These are phyloP conservation scores for Mobula birostris DNA, from an alignment of 2,113 vertebrate species.

Conservation along the genomic window DNA sequence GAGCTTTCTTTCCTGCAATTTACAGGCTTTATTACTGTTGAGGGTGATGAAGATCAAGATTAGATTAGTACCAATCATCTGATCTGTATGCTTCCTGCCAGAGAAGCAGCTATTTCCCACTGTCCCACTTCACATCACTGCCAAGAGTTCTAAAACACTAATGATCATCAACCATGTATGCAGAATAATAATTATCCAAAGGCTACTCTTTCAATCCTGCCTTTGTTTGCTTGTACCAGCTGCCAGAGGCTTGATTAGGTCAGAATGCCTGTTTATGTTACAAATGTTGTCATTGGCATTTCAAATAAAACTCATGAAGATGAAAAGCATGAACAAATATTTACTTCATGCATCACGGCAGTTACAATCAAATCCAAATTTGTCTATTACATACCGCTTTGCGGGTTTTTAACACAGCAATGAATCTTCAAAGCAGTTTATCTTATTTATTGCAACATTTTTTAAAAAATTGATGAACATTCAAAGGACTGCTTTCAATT, in stretches of 20 bases:
- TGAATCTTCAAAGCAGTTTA: neutral
- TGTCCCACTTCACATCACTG: neutral
- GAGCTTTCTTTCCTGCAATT: neutral
- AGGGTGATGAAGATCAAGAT: neutral
- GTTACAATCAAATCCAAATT: neutral
- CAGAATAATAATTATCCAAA: constrained; percentile 17
- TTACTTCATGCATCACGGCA: neutral
- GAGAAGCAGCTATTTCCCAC: constrained; percentile 4
- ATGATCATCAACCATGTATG: neutral
- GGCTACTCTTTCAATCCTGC: constrained; percentile 8
- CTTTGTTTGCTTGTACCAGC: constrained; percentile 23
- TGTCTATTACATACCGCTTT: neutral
- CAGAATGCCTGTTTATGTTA: neutral
- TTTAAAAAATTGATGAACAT: neutral
- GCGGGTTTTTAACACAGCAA: neutral
- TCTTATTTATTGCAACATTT: neutral
- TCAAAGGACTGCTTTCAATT: no score
- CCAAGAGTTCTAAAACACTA: neutral
- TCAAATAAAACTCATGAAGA: constrained; percentile 10
- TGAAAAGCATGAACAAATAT: neutral
- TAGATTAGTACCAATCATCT: neutral
- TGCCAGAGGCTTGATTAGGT: constrained; percentile 2
- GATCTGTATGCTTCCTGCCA: neutral
- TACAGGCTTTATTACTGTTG: neutral
- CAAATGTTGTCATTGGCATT: constrained; percentile 2